A percentile compares a stretch with the other conserved stretches of the same genome.
These are phyloP conservation scores for Odontocerum albicorne DNA, from an alignment of 2,888 invertebrate species.

Conservation along the genomic window DNA sequence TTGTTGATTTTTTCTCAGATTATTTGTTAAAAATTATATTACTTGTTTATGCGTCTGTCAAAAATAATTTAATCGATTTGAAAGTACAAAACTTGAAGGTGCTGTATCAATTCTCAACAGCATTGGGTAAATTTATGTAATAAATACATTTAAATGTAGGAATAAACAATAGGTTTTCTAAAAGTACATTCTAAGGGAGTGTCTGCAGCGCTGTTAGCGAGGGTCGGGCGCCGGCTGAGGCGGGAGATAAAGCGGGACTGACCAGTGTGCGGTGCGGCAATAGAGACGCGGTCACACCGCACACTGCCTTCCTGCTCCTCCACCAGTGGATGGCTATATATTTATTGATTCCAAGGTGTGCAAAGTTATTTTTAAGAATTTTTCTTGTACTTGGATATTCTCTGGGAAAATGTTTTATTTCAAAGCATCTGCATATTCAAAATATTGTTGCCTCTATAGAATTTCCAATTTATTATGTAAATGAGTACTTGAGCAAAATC, in stretches of 20 bases:
- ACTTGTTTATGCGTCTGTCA: constrained; percentile 34
- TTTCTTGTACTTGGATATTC: too few relatives aligned
- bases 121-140: constrained; percentile 37
- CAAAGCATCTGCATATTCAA: too few relatives aligned
- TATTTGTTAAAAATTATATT: constrained; percentile 38
- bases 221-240: too few relatives aligned
- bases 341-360: constrained; percentile 19
- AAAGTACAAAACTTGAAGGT: constrained; percentile 38
- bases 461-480: too few relatives aligned
- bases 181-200: constrained; percentile 28
- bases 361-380: too few relatives aligned
- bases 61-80: constrained; percentile 37
- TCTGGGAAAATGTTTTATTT: too few relatives aligned
- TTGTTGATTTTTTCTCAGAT: constrained; percentile 37
- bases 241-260: too few relatives aligned
- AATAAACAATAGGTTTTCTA: constrained; percentile 35
- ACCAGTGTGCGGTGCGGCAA: too few relatives aligned
- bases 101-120: constrained; percentile 36
- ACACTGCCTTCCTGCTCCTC: constrained; percentile 18
- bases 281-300: neutral
- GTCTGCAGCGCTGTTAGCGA: constrained; percentile 27
- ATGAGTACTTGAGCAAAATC: too few relatives aligned
- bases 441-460: too few relatives aligned
- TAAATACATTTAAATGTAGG: constrained; percentile 32
- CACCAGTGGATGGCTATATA: constrained; percentile 9